A percentile compares a stretch with the other conserved stretches of the same genome.
phyloP scores from a whole-genome alignment of 2,113 vertebrate genomes.

The human (Homo sapiens) region GRCh38 chr6:944501-945000 shows the following conservation, averaged over 20 bases:
- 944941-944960: neutral
- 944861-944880: neutral
- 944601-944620: neutral
- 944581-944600: neutral
- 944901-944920: neutral
- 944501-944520: neutral
- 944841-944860: neutral
- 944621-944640: neutral
- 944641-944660: neutral
- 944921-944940: neutral
- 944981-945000: neutral
- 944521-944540: neutral
- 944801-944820: no score
- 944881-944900: neutral
- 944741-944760: neutral
- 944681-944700: neutral
- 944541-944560: rapidly evolving
- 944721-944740: neutral
- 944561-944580: neutral
- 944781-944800: neutral
- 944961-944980: neutral
- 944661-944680: neutral
- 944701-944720: neutral
- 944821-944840: neutral
- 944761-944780: neutral